A percentile compares a stretch with the other conserved stretches of the same genome.
These are phyloP conservation scores for Rhabditophanes sp. DNA, from an alignment of 2,888 invertebrate species.

Conservation along the genomic window DNA sequence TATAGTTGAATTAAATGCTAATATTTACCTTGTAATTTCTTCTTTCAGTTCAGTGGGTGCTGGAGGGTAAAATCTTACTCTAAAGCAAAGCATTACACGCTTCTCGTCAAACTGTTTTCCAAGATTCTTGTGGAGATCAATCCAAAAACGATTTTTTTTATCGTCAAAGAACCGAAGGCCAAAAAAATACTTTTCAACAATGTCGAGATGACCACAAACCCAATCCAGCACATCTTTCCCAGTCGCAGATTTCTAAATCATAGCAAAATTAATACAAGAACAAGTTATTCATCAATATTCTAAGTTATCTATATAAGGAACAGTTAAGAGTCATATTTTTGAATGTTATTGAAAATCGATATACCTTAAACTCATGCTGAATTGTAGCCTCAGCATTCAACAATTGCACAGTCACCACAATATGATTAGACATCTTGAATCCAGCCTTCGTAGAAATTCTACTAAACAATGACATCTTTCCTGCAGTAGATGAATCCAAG, in stretches of 20 bases:
- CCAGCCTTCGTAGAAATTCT: no score
- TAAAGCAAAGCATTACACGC: conserved; percentile 69
- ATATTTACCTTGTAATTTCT: conserved; percentile 63
- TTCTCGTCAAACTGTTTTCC: conserved; percentile 78
- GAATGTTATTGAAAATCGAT: conserved; percentile 5
- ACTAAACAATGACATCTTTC: no score
- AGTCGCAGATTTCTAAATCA: conserved; percentile 51
- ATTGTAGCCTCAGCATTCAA: conserved; percentile 35
- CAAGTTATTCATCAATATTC: neutral
- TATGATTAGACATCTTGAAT: no score
- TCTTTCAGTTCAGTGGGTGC: conserved; percentile 81
- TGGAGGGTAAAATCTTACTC: conserved; percentile 90
- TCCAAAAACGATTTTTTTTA: conserved; percentile 77
- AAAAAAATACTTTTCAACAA: conserved; percentile 82
- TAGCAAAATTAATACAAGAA: neutral
- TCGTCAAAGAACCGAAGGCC: conserved; percentile 78
- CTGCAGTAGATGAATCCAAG: no score
- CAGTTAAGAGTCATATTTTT: conserved; percentile 1
- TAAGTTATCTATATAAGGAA: neutral
- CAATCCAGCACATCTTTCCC: conserved; percentile 70
- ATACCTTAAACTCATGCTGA: conserved; percentile 31
- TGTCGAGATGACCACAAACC: conserved; percentile 73
- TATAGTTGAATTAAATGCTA: conserved; percentile 1
- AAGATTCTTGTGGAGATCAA: conserved; percentile 74
- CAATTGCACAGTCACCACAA: conserved; percentile 32